A percentile compares a stretch with the other conserved stretches of the same genome.
Evolutionary conservation across 92 coral and sea anemone species (phyloP).

Genomic region (Bergia sp.): DNA sequence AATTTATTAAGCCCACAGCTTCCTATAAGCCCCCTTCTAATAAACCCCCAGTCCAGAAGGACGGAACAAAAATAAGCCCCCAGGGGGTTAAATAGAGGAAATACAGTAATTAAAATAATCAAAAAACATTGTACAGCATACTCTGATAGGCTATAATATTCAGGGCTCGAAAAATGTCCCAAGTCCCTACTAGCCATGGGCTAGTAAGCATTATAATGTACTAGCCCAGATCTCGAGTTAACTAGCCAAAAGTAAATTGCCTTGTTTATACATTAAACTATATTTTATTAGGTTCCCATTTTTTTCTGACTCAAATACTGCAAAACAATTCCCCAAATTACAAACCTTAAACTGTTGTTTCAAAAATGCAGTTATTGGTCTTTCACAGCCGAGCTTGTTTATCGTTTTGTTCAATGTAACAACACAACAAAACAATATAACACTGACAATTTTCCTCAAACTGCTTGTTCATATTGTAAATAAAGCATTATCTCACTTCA

Average conservation of each 20-base stretch:
- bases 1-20: no score
- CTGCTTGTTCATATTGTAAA: background rate
- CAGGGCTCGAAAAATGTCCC: background rate
- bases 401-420: background rate
- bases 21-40: no score
- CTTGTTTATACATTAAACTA: no score
- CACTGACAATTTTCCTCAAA: background rate
- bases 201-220: no score
- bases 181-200: no score
- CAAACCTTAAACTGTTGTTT: background rate
- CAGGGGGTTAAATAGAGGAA: background rate
- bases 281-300: no score
- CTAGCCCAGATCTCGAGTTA: no score
- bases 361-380: background rate
- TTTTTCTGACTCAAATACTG: background rate
- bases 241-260: no score
- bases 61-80: background rate
- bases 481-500: background rate
- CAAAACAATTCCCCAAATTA: background rate
- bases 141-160: background rate
- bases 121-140: background rate
- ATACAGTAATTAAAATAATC: background rate
- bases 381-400: conserved; percentile 17
- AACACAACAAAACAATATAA: background rate
- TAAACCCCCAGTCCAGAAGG: background rate